These are phyloP conservation scores for Rhinichthys klamathensis DNA, from an alignment of 2,113 vertebrate species.

Conservation along the genomic window DNA sequence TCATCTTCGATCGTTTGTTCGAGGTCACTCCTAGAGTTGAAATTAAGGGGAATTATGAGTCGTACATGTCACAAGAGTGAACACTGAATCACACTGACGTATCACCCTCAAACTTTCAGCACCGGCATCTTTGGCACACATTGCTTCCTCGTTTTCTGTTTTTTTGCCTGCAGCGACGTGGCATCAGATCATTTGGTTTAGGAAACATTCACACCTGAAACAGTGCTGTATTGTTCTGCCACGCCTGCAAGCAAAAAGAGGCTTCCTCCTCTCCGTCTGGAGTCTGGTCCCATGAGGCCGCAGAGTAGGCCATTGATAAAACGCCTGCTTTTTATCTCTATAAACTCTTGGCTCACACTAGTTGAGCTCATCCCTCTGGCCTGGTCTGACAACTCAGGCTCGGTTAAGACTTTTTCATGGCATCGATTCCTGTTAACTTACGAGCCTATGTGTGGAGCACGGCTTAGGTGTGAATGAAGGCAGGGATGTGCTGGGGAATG, in stretches of 20 bases:
- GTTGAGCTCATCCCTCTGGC: conserved; percentile 26
- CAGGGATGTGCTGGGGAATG: conserved; percentile 39
- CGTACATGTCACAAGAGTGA: conserved; percentile 20
- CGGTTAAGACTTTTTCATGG: conserved; percentile 25
- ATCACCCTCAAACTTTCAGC: conserved; percentile 66
- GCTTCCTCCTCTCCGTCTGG: conserved; percentile 30
- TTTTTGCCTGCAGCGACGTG: conserved; percentile 43
- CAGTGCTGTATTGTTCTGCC: conserved; percentile 52
- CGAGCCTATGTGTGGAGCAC: conserved; percentile 31
- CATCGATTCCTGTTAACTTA: conserved; percentile 24
- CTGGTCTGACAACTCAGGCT: conserved; percentile 23
- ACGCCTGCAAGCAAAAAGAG: conserved; percentile 7
- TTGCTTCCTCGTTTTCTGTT: conserved; percentile 1
- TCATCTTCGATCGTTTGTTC: background rate
- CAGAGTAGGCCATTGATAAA: conserved; percentile 44
- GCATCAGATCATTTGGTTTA: conserved; percentile 39
- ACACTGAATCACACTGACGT: conserved; percentile 52
- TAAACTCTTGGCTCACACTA: conserved; percentile 17
- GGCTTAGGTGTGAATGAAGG: conserved; percentile 37
- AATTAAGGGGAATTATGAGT: conserved; percentile 26
- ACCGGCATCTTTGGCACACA: conserved; percentile 60
- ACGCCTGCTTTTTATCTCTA: conserved; percentile 45
- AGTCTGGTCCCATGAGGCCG: conserved; percentile 49
- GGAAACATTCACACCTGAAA: conserved; percentile 60
- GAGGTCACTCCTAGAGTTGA: conserved; percentile 8